phyloP scores from a whole-genome alignment of 2,888 invertebrate species.

The Boloria euphrosyne region DNA sequence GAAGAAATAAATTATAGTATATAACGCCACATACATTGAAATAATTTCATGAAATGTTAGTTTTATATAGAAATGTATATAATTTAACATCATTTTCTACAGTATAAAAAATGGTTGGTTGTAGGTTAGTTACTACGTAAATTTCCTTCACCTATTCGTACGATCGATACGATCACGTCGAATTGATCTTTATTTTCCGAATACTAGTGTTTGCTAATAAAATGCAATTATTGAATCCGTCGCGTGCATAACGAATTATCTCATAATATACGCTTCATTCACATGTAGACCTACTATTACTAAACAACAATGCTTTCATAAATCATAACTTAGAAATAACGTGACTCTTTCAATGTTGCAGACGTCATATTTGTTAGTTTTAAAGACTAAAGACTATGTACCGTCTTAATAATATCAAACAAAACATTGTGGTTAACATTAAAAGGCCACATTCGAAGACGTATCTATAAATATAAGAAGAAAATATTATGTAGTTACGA shows the following conservation, averaged over 20 bases:
- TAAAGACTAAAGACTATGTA: too few species aligned
- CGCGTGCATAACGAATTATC: slow-evolving; percentile 36
- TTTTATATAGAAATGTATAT: not conserved
- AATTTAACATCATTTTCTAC: too few species aligned
- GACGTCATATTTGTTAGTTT: not conserved
- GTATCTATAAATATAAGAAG: too few species aligned
- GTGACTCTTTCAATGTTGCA: slow-evolving; percentile 35
- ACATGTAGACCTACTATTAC: slow-evolving; percentile 39
- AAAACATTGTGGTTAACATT: too few species aligned
- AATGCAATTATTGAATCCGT: slow-evolving; percentile 33
- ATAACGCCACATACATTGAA: not conserved
- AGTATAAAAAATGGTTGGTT: too few species aligned
- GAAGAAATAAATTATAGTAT: slow-evolving; percentile 9
- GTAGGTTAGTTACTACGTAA: too few species aligned
- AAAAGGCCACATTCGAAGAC: too few species aligned
- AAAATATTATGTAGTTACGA: too few species aligned
- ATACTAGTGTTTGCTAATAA: slow-evolving; percentile 30
- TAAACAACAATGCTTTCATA: slow-evolving; percentile 43
- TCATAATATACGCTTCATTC: slow-evolving; percentile 27
- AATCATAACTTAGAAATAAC: slow-evolving; percentile 43
- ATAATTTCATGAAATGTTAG: slow-evolving; percentile 1
- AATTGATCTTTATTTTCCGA: slow-evolving; percentile 16
- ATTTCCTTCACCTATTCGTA: slow-evolving; percentile 2
- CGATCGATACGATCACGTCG: slow-evolving; percentile 23
- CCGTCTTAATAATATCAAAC: too few species aligned